Base-by-base conservation (phyloP, 2,113 vertebrate genomes). In the Lonchura striata region DNA sequence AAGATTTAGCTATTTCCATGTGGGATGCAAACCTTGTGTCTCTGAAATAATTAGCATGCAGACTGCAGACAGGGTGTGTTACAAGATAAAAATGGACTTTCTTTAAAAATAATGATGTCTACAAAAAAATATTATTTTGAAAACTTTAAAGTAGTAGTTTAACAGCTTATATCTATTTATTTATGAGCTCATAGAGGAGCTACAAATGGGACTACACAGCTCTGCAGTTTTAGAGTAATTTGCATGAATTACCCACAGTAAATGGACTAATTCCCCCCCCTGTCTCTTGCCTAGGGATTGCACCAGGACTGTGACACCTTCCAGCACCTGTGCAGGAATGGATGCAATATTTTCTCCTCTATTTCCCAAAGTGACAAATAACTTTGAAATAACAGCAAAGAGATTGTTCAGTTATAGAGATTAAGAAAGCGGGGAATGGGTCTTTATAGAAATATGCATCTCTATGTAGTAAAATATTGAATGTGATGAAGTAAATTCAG, bases 251-350 rank as follows among this genome's bases (percentile, higher is more conserved):
- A 10, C 41, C 61, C 2, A 5, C 15, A 35, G 21, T 12, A 60
- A 80, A 54, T 9, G 1, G 54, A 9, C 13, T 69, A 2, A 57
- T 83, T 93, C 9, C 20, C 60, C 20, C 60, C 24, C 30, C n/a
- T 25, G 11, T 21, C 31, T 49, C 14, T 65, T 50, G 50, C 27
- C n/a, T 42, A 53, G n/a, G 65, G 37, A 7, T n/a, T 47, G n/a
- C 0, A 0, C 20, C 78, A 82, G 53, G 31, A 24, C 44, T 24
- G 1, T 1, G 4, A 23, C 39, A 21, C 21, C 30, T 70, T 54
- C 42, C 46, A 78, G 30, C n/a, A 56, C 31, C 6, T 44, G 70
- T 63, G 30, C 0, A 5, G 56, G n/a, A 70, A 46, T 4, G 9
- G 33, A 16, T 28, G 18, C n/a, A 35, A 5, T 57, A 41, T 66